Evolutionary conservation across 35 echinoderm and acorn worm species (phyloP), one percentile per base, ranked within the genome.

Genomic region (Acanthaster planci): DNA sequence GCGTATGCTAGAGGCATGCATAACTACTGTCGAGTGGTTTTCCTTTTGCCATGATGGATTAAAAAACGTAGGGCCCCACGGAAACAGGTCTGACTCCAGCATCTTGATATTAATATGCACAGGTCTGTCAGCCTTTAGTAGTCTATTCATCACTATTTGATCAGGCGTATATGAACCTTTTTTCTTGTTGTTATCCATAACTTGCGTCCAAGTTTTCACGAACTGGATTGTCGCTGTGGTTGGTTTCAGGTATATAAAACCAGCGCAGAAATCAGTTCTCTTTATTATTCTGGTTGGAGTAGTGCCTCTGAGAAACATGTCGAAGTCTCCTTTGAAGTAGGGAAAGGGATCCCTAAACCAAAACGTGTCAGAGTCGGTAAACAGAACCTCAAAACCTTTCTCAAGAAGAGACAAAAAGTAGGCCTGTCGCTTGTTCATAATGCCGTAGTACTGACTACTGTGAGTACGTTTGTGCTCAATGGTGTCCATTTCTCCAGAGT

Each of bases 281-380:
- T 79, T 84, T 10, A 22, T 59, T n/a, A n/a, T 26, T 80, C 80
- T 76, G 37, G 90, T 85, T 0, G 91, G 50, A 29, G 90, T 76
- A 90, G 37, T 44, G 86, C 86, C 19, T 64, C 51, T 5, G 87
- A 39, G 19, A 37, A n/a, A n/a, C 22, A 95, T 52, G 80, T 95
- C 93, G 77, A 85, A 95, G 37, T 95, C 75, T 7, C 93, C 89
- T 7, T 14, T 38, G 0, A 95, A 77, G 78, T 87, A 84, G 17
- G 89, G 88, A 26, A 95, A 87, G 1, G 93, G 93, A 84, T 95
- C 78, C 27, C 64, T 37, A 34, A 95, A 82, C 93, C 93, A 95
- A n/a, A n/a, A n/a, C n/a, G n/a, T n/a, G n/a, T n/a, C n/a, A n/a
- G n/a, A n/a, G n/a, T n/a, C n/a, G n/a, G n/a, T n/a, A n/a, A n/a